Evolutionary conservation across 2,797 vertebrate species (phyloP), one percentile per base, ranked within the genome.

Genomic region (Parotocinclus haroldoi): DNA sequence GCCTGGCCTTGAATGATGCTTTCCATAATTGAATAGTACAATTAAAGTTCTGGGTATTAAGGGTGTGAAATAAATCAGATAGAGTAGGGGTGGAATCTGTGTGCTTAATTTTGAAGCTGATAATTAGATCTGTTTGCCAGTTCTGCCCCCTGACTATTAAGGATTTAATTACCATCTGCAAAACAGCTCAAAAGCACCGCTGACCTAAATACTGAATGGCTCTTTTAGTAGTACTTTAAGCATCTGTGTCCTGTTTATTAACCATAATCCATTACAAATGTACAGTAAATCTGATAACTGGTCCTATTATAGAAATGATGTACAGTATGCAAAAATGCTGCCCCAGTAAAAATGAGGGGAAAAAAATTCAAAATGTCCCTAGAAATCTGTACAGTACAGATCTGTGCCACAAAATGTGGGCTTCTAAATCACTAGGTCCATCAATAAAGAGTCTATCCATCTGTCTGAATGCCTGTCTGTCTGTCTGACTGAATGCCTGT

Each of bases 161-260:
- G 88, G 79, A 88, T 88, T 86, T 87, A 90, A 88, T 89, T 85
- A 86, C 85, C 84, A 86, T 89, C 85, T 87, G 84, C 78, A 87
- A 81, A 83, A 78, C 64, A 71, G 64, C 64, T 79, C 72, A 63
- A 76, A 82, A 82, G 73, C 73, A 75, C 71, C 74, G 71, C 72
- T 85, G 84, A 87, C 83, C 82, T 72, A 76, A 67, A 80, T 71
- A 72, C 36, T 50, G 19, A 48, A 58, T 61, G 58, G 58, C 58
- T 66, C 58, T 78, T 68, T 81, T 69, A 62, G 50, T 58, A 39
- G 44, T 65, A 72, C 52, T 68, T 75, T 61, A 59, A 70, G 54
- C 48, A 57, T 40, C 19, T 1, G 46, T 60, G 40, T 42, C 8
- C 7, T 50, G 36, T 67, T 75, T 57, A 58, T 64, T 38, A 55